These are phyloP conservation scores for Urophycis tenuis DNA, from an alignment of 2,797 vertebrate genomes.

Conservation along the genomic window DNA sequence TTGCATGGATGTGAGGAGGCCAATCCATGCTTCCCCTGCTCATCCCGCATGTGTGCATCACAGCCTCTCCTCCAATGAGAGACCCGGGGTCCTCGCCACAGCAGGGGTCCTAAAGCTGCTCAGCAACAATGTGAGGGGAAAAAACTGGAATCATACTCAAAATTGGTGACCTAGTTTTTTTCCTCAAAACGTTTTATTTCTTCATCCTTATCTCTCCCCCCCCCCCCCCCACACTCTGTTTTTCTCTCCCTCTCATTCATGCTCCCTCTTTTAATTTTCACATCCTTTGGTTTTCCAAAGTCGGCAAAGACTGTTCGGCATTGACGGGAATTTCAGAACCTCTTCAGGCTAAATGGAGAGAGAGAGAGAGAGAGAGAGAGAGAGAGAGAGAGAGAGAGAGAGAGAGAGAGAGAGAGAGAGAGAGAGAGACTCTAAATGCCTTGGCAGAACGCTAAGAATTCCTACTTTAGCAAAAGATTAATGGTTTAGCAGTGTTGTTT, in stretches of 20 bases:
- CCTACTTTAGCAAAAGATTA: not conserved
- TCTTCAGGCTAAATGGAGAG: not conserved
- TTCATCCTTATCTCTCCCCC: slow-evolving; percentile 34
- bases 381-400: not conserved
- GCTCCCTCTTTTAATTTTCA: not conserved
- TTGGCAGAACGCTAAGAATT: not conserved
- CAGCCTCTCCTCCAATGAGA: slow-evolving; percentile 53
- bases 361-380: too few species aligned
- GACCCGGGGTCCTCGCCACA: slow-evolving; percentile 36
- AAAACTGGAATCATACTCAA: slow-evolving; percentile 52
- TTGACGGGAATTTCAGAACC: not conserved
- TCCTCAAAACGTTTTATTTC: slow-evolving; percentile 27
- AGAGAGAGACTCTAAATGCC: not conserved
- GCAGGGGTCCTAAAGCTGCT: slow-evolving; percentile 60
- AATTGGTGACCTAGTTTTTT: slow-evolving; percentile 57
- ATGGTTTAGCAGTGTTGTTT: not conserved
- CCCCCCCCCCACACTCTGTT: not conserved
- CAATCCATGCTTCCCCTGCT: slow-evolving; percentile 51
- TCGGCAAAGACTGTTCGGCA: not conserved
- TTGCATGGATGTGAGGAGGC: slow-evolving; percentile 12
- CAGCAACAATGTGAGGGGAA: slow-evolving; percentile 56
- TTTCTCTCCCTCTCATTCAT: not conserved
- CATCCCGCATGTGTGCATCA: not conserved
- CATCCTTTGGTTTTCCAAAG: not conserved
- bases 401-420: not conserved